Conservation (phyloP, 2,797 vertebrate species). For the Tamandua tetradactyla region DNA sequence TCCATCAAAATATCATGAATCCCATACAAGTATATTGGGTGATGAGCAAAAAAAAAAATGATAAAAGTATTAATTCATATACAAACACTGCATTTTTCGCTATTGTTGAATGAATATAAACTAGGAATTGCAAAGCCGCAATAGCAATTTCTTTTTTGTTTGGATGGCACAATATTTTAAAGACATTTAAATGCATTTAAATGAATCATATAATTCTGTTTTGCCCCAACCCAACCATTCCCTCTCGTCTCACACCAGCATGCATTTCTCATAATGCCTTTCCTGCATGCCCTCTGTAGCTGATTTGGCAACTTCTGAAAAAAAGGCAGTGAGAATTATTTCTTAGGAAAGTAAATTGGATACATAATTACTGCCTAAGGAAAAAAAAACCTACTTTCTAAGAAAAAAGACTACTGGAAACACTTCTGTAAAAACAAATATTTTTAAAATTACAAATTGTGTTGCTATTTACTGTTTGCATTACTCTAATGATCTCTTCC, state of each 20-base stretch:
- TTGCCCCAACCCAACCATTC: not conserved
- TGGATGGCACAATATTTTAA: not conserved
- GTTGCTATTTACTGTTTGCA: constrained; percentile 30
- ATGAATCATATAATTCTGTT: not conserved
- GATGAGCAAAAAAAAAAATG: not conserved
- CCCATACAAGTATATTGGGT: not conserved
- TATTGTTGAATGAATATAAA: constrained; percentile 28
- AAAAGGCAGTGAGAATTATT: constrained; percentile 4
- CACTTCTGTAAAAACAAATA: not conserved
- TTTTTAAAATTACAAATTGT: not conserved
- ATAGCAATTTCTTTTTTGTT: not conserved
- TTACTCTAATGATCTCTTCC: not conserved
- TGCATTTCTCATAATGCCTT: constrained; percentile 27
- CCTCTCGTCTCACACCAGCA: not conserved
- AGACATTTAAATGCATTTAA: not conserved
- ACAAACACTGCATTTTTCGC: not conserved
- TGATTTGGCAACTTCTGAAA: not conserved
- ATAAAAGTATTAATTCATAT: not conserved
- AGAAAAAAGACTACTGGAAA: not conserved
- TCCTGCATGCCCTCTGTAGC: not conserved
- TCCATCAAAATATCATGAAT: not conserved
- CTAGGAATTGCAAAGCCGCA: not conserved
- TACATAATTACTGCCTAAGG: not conserved
- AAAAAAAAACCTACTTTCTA: not conserved
- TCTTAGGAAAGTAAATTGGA: constrained; percentile 31